Base-by-base conservation (phyloP, 2,113 vertebrate genomes). In the Chauna torquata region DNA sequence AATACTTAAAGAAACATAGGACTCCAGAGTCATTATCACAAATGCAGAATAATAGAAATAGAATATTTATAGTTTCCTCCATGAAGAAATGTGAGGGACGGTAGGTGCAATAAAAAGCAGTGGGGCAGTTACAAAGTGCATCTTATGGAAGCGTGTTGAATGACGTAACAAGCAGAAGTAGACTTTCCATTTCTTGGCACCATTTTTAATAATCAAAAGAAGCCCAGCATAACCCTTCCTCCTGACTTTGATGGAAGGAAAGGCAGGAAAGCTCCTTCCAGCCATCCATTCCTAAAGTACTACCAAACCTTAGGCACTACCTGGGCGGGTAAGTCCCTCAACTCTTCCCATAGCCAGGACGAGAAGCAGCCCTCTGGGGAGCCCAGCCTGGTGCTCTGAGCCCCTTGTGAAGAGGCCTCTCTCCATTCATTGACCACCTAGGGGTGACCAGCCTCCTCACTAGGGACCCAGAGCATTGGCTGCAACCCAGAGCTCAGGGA, bases 21-120 rank as follows among this genome's bases (percentile, higher is more conserved):
- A 96, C 68, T 82, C 82, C 86, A 6, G 22, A 86, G 75, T 90
- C 61, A 58, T 85, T 82, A 62, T 88, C 58, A 61, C 69, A 87
- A 92, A 94, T 89, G 65, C 15, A 92, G 75, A 91, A 85, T 94
- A 91, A 78, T 94, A n/a, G n/a, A n/a, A n/a, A n/a, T n/a, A n/a
- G n/a, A n/a, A n/a, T n/a, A n/a, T n/a, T n/a, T n/a, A n/a, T 16
- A 65, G 40, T 38, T 95, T 89, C n/a, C 45, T 87, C 27, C 78
- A 65, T 85, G 10, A 94, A 90, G 70, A 94, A 72, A 92, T 87
- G 40, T 62, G 79, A 65, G 40, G 74, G 24, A 65, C 16, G 64
- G 32, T 34, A 86, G 57, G 20, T 68, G 28, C 30, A 28, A 47
- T 68, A 57, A 90, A 87, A 90, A 69, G 20, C 49, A 65, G 52